Conservation (phyloP, 2,797 vertebrate species). For the Oreonectes daqikongensis region DNA sequence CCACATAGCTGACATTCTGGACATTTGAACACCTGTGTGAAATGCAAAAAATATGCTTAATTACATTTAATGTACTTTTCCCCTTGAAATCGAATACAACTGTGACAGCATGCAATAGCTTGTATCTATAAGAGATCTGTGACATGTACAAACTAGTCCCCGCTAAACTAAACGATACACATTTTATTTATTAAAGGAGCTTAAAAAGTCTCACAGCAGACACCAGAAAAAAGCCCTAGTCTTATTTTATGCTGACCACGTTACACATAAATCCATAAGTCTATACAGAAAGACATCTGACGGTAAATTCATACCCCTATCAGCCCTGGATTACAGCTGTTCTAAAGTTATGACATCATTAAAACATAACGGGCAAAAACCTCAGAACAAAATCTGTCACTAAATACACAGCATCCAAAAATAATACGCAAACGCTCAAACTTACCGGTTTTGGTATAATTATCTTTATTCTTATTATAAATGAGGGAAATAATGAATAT, state of each 20-base stretch:
- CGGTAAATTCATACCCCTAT: not conserved
- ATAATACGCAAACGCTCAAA: not conserved
- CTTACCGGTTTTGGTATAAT: not conserved
- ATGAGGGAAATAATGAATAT: not conserved
- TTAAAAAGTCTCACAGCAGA: not conserved
- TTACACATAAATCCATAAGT: not conserved
- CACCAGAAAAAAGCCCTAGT: too few relatives aligned
- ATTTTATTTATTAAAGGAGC: not conserved
- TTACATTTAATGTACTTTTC: not conserved
- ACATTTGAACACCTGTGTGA: not conserved
- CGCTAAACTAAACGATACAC: too few relatives aligned
- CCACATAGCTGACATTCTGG: constrained; percentile 55
- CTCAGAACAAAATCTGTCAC: not conserved
- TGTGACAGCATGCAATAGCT: too few relatives aligned
- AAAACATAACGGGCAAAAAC: not conserved
- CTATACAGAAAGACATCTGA: not conserved
- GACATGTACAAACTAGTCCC: not conserved
- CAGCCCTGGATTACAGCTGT: not conserved
- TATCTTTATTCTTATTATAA: not conserved
- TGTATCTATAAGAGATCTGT: not conserved
- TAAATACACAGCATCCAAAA: not conserved
- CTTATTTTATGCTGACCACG: too few relatives aligned
- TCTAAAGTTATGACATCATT: not conserved
- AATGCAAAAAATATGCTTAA: not conserved
- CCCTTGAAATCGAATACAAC: too few relatives aligned